phyloP scores from a whole-genome alignment of 2,888 invertebrate genomes.

The Clitarchus hookeri region DNA sequence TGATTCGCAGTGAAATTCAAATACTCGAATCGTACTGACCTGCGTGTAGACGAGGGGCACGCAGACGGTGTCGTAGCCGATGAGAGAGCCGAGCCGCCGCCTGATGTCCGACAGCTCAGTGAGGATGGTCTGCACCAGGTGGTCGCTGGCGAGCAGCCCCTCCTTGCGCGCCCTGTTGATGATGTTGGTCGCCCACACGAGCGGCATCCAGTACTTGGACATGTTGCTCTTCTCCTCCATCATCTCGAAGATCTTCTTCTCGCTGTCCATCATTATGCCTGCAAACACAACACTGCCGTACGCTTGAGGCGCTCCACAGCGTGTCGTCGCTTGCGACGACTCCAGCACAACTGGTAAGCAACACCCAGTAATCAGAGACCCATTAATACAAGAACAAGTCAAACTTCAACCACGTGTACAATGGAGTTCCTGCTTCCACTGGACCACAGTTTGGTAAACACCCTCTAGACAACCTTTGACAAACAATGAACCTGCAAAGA shows the following conservation, averaged over 20 bases:
- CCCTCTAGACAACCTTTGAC: too few species aligned
- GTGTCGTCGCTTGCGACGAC: too few species aligned
- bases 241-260: conserved; percentile 87
- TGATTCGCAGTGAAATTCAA: too few species aligned
- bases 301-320: too few species aligned
- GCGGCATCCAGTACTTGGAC: conserved; percentile 92
- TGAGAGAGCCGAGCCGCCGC: conserved; percentile 78
- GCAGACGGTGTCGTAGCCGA: conserved; percentile 90
- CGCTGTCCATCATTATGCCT: conserved; percentile 90
- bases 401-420: too few species aligned
- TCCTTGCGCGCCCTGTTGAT: conserved; percentile 87
- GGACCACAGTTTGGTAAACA: too few species aligned
- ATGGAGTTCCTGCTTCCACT: too few species aligned
- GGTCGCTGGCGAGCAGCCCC: conserved; percentile 83
- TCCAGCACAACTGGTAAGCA: too few species aligned
- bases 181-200: conserved; percentile 91
- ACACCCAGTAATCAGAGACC: too few species aligned
- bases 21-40: too few species aligned
- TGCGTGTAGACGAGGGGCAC: conserved; percentile 92
- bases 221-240: conserved; percentile 86
- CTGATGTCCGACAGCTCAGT: conserved; percentile 89
- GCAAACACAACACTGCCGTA: conserved; percentile 46
- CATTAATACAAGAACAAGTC: too few species aligned
- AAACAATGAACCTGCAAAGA: too few species aligned
- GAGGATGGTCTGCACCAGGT: conserved; percentile 88